Evolutionary conservation across 1,140 invertebrate genomes (phyloP).

Genomic region (Fopius arisanus): DNA sequence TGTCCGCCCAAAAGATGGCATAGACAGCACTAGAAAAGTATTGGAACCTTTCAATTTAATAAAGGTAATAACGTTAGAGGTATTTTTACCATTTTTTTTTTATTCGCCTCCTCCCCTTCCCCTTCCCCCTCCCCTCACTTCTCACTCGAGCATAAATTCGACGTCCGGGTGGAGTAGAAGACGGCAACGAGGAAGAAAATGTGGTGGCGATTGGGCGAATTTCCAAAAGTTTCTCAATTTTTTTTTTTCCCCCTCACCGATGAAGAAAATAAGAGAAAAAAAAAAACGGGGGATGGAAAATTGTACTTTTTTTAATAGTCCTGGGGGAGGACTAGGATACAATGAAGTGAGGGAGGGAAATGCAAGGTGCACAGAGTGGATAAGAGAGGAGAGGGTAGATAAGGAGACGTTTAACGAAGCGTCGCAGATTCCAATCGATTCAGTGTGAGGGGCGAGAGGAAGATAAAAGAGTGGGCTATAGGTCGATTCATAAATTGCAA

Average conservation of each 20-base stretch:
- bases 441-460: background rate
- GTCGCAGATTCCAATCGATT: slow-evolving; percentile 36
- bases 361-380: slow-evolving; percentile 11
- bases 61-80: slow-evolving; percentile 64
- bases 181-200: slow-evolving; percentile 44
- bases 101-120: background rate
- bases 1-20: slow-evolving; percentile 41
- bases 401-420: slow-evolving; percentile 38
- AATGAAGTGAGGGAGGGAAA: slow-evolving; percentile 6
- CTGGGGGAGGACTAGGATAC: background rate
- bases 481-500: slow-evolving; percentile 36
- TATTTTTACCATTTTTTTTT: slow-evolving; percentile 55
- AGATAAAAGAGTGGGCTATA: slow-evolving; percentile 23
- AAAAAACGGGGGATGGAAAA: too few relatives aligned
- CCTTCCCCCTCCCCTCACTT: slow-evolving; percentile 3
- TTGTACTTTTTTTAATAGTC: background rate
- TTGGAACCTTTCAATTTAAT: slow-evolving; percentile 58
- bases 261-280: background rate
- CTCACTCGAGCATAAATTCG: slow-evolving; percentile 45
- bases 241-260: slow-evolving; percentile 23
- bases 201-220: slow-evolving; percentile 60
- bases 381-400: background rate
- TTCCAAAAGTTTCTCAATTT: slow-evolving; percentile 56
- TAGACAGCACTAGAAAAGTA: slow-evolving; percentile 1
- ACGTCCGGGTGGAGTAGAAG: slow-evolving; percentile 18